A percentile compares a stretch with the other conserved stretches of the same genome.
Evolutionary conservation across 2,113 vertebrate genomes (phyloP).

Genomic region (Cynopterus brachyotis): DNA sequence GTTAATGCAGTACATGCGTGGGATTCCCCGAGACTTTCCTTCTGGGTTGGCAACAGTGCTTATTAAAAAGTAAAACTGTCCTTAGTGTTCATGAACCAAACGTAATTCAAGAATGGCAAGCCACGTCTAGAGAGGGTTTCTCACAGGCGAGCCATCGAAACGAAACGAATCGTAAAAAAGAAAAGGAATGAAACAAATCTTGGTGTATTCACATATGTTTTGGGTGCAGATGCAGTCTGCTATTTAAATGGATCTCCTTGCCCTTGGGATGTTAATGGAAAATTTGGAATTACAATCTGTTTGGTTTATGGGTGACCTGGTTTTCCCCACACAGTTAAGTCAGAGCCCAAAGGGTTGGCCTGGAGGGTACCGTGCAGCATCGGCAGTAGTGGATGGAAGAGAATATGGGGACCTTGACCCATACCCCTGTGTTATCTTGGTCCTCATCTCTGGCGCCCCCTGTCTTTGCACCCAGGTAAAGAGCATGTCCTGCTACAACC

Average conservation of each 20-base stretch:
- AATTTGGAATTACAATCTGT: neutral
- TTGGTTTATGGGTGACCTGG: neutral
- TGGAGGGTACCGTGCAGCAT: fast-evolving
- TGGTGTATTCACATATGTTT: neutral
- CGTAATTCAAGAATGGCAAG: neutral
- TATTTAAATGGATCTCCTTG: neutral
- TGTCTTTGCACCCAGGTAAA: neutral
- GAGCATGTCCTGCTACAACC: neutral
- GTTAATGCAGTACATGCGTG: neutral
- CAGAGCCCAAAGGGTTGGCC: neutral
- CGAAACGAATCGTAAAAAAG: neutral
- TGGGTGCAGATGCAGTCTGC: neutral
- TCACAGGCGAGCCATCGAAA: neutral
- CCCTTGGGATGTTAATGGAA: neutral
- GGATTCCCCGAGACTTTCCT: neutral
- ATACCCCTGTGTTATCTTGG: neutral
- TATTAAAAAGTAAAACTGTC: neutral
- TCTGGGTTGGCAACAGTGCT: neutral
- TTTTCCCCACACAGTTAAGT: neutral
- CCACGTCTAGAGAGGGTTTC: neutral
- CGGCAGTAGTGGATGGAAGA: neutral
- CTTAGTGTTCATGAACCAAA: neutral
- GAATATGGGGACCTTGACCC: fast-evolving
- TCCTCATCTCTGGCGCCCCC: too few relatives aligned
- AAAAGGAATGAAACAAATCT: neutral